Conservation (phyloP, 1,140 invertebrate genomes). For the Dendrolimus punctatus region DNA sequence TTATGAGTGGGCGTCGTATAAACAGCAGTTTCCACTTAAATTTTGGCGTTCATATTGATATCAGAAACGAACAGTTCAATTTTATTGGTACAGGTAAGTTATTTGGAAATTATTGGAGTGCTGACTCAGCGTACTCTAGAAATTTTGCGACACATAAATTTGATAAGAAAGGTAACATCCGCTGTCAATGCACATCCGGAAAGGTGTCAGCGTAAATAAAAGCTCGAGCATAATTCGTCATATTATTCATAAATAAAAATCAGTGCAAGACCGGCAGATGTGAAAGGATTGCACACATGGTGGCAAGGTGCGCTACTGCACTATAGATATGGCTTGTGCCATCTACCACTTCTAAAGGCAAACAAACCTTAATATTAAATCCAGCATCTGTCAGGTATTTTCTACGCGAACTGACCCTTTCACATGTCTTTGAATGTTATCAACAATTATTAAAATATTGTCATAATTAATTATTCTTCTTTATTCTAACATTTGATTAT, state of each 20-base stretch:
- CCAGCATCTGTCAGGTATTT: slow-evolving; percentile 24
- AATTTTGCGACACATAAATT: slow-evolving; percentile 30
- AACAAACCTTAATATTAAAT: slow-evolving; percentile 28
- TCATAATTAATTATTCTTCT: too few species aligned
- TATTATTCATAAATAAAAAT: slow-evolving; percentile 71
- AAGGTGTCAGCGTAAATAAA: slow-evolving; percentile 62
- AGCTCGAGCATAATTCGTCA: slow-evolving; percentile 60
- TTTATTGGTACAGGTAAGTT: too few species aligned
- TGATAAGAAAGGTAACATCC: slow-evolving; percentile 46
- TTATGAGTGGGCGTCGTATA: too few species aligned
- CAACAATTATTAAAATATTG: too few species aligned
- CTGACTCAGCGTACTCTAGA: slow-evolving; percentile 29
- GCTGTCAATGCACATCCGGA: slow-evolving; percentile 56
- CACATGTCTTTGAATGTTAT: neutral
- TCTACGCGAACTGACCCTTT: slow-evolving; percentile 6
- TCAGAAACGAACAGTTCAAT: too few species aligned
- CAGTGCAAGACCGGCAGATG: slow-evolving; percentile 66
- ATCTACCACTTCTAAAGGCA: slow-evolving; percentile 27
- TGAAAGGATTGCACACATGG: slow-evolving; percentile 68
- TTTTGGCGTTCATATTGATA: too few species aligned
- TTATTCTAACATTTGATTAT: too few species aligned
- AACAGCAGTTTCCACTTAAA: too few species aligned
- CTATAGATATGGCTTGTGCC: slow-evolving; percentile 48
- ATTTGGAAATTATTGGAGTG: too few species aligned
- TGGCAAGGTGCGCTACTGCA: slow-evolving; percentile 47